Evolutionary conservation across 2,888 invertebrate species (phyloP), one percentile per base, ranked within the genome.

Genomic region (Urechis unicinctus): DNA sequence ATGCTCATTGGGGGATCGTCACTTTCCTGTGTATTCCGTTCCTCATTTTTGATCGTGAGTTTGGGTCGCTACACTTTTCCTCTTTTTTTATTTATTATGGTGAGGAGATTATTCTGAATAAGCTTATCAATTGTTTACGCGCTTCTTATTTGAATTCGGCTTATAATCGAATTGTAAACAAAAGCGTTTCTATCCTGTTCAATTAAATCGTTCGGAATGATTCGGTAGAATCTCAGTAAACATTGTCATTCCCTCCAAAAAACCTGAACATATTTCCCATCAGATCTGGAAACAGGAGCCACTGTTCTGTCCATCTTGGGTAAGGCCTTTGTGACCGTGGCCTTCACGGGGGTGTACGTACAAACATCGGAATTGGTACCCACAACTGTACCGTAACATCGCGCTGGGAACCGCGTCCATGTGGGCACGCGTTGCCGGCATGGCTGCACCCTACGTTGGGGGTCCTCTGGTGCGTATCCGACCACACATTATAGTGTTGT

Each of bases 361-460:
- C 56, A 50, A 41, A 58, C 63, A 2, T 55, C 58, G 1, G 63
- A 63, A 44, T 50, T 59, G 26, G 57, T 59, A 49, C 63, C 63
- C 6, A 63, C 63, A 6, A 55, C 49, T 4, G 54, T 63, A 9
- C n/a, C 45, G 63, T 1, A 58, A 56, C 28, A 51, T 57, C n/a
- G 63, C 56, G n/a, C 50, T 63, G 41, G 63, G 63, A 3, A 21
- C 50, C 0, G 36, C 58, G 13, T 60, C 63, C n/a, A 55, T 50
- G 9, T 48, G 36, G 25, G 63, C 58, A 4, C 43, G 63, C 1
- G 28, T 63, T 26, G 57, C 57, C 46, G 55, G 60, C 31, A 63
- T 63, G 55, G 58, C 53, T 9, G 55, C 63, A 1, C 62, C 63
- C 1, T 63, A 54, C 49, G 25, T 63, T 24, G 63, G 63, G 5